These are phyloP conservation scores for Gymnarchus niloticus DNA, from an alignment of 2,113 vertebrate genomes.

Conservation along the genomic window DNA sequence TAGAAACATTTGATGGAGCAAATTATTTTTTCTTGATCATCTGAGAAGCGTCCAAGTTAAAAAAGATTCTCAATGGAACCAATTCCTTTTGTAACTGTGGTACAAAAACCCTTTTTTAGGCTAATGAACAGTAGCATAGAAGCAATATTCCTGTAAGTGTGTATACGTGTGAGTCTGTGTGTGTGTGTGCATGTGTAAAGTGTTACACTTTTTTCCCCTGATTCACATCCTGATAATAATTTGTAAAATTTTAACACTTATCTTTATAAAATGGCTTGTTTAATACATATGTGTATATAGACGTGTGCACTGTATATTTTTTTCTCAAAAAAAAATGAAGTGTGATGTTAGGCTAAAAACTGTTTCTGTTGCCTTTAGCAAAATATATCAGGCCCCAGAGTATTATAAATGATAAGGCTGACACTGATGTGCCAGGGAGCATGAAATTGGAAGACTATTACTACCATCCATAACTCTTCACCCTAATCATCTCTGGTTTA, in stretches of 20 bases:
- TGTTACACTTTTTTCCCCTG: slow-evolving; percentile 57
- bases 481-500: not conserved
- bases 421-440: not conserved
- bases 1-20: slow-evolving; percentile 79
- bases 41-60: slow-evolving; percentile 73
- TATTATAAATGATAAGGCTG: slow-evolving; percentile 47
- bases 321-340: slow-evolving; percentile 49
- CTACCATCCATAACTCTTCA: not conserved
- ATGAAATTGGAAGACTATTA: not conserved
- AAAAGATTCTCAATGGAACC: slow-evolving; percentile 76
- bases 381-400: slow-evolving; percentile 68
- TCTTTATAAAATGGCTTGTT: slow-evolving; percentile 76
- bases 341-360: slow-evolving; percentile 69
- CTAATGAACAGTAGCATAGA: slow-evolving; percentile 75
- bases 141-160: slow-evolving; percentile 59
- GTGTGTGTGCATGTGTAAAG: slow-evolving; percentile 53
- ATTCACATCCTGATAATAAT: slow-evolving; percentile 63
- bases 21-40: slow-evolving; percentile 72
- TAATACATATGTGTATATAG: too few relatives aligned
- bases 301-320: slow-evolving; percentile 53
- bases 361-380: slow-evolving; percentile 53
- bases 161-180: not conserved
- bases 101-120: slow-evolving; percentile 77
- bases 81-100: slow-evolving; percentile 74
- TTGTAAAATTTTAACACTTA: slow-evolving; percentile 62